Evolutionary conservation across 2,888 invertebrate species (phyloP), one percentile per base, ranked within the genome.

Genomic region (Tipula lateralis): DNA sequence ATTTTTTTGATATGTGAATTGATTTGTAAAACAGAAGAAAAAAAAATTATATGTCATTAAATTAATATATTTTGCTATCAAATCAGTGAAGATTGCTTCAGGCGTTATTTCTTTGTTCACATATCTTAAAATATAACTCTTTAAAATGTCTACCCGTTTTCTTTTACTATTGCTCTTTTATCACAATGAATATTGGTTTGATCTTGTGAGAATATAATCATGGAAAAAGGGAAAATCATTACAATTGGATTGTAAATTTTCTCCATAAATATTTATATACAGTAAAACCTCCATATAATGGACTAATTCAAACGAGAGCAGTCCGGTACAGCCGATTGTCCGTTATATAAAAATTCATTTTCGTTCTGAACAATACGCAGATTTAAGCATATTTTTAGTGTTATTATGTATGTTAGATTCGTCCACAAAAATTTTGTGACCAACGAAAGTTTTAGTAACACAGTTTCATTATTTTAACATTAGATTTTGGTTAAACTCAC

Each of bases 21-120:
- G 66, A 66, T 66, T 66, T 66, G 66, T 66, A 66, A 66, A 66
- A 66, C 66, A 66, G 9, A n/a, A n/a, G n/a, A 66, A 66, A 66
- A 50, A 66, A 66, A 66, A 66, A 24, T 66, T 66, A 24, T 24
- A 66, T 66, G 24, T 24, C 66, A 66, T 66, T 66, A 24, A 66
- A 66, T 24, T 24, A 66, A 66, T 66, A 66, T 9, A 66, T 24
- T 66, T 66, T 66, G 66, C 12, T 66, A 66, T 24, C 66, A 24
- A 66, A 66, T 24, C 66, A 66, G 24, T 66, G 66, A 66, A 66
- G 19, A 24, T 66, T 66, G 66, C 66, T 24, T 24, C 9, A 66
- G 66, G 66, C 66, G 24, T 50, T 50, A n/a, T 50, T 50, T 0
- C 44, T 50, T 50, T 50, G 19, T 50, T 50, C 36, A 12, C 0